Percentiles rank a stretch among this genome's conserved stretches.
Conservation (phyloP, 2,888 invertebrate genomes). For the Heliconius aoede region DNA sequence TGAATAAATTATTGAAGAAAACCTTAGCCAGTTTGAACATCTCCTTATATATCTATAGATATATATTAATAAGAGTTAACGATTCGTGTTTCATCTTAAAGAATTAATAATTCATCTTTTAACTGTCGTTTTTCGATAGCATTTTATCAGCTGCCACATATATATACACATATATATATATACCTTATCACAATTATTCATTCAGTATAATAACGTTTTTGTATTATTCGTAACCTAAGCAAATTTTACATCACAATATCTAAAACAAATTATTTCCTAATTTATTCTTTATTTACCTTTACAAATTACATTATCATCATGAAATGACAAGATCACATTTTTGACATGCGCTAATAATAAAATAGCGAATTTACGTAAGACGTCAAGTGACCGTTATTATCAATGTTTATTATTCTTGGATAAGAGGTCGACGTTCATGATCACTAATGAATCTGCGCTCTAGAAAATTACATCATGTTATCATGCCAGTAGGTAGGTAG, state of each 20-base stretch:
- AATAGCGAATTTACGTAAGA: slow-evolving; percentile 29
- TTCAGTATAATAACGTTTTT: background rate
- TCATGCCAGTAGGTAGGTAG: background rate
- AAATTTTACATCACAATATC: background rate
- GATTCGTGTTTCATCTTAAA: no score
- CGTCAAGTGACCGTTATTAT: slow-evolving; percentile 31
- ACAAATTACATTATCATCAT: slow-evolving; percentile 1
- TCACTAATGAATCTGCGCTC: slow-evolving; percentile 16
- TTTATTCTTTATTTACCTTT: background rate
- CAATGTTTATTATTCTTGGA: slow-evolving; percentile 28
- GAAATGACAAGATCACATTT: background rate
- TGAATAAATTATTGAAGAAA: no score
- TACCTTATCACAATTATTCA: background rate
- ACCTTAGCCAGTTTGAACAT: no score
- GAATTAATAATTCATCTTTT: background rate
- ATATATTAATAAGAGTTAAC: no score
- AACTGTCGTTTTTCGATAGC: background rate
- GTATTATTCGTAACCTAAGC: background rate
- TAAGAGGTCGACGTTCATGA: slow-evolving; percentile 37
- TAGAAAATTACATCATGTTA: slow-evolving; percentile 21
- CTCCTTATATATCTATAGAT: no score
- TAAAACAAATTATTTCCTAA: background rate
- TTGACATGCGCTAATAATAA: background rate
- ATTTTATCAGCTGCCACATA: background rate
- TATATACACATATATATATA: no score